Evolutionary conservation across 2,888 invertebrate genomes (phyloP).

Genomic region (Rhagonycha fulva): DNA sequence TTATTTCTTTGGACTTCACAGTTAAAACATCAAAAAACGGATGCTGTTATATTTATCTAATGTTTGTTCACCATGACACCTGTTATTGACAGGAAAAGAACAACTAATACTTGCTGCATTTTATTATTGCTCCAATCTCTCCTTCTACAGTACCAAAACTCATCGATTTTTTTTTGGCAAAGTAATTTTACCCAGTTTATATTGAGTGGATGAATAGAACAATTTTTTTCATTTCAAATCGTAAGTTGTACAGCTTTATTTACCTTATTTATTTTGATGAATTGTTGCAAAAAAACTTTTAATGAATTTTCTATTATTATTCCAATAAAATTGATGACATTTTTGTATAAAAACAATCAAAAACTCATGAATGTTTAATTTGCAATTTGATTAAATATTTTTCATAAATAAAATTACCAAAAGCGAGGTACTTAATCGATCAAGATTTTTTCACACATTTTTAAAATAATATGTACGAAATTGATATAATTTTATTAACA

Average conservation of each 20-base stretch:
- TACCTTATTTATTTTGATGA: not conserved
- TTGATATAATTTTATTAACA: not conserved
- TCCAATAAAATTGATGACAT: not conserved
- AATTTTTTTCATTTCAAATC: no score
- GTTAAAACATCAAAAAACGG: constrained; percentile 5
- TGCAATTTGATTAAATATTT: not conserved
- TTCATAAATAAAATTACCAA: not conserved
- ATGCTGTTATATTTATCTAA: constrained; percentile 36
- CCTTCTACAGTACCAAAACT: constrained; percentile 23
- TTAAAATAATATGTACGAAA: no score
- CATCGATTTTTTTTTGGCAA: constrained; percentile 28
- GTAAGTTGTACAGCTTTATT: no score
- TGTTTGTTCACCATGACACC: constrained; percentile 33
- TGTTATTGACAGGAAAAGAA: constrained; percentile 37
- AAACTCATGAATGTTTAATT: not conserved
- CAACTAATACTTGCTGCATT: constrained; percentile 32
- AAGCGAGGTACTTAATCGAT: not conserved
- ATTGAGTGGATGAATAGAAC: not conserved
- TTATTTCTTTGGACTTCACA: no score
- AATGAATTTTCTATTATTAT: not conserved
- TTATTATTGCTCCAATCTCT: constrained; percentile 24
- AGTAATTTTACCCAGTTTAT: constrained; percentile 14
- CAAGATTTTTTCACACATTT: not conserved
- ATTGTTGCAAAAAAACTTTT: not conserved
- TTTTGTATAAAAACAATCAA: not conserved